phyloP scores from a whole-genome alignment of 2,113 vertebrate species.

The Grus americana region DNA sequence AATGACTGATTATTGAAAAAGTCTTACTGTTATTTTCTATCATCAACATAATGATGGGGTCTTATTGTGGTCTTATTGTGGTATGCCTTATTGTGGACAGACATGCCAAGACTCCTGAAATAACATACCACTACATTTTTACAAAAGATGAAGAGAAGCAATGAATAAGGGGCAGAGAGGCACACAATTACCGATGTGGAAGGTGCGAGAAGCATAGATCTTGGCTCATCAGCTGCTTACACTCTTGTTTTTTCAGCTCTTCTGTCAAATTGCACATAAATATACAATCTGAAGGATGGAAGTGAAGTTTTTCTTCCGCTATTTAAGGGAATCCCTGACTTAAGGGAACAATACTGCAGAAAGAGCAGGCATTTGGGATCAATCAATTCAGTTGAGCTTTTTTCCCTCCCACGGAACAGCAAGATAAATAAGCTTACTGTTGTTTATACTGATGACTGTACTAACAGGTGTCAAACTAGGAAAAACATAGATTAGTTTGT shows the following conservation, averaged over 20 bases:
- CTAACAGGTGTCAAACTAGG: neutral
- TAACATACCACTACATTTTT: neutral
- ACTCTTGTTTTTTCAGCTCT: neutral
- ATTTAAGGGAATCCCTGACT: neutral
- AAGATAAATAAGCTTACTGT: neutral
- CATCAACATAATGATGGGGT: constrained; percentile 36
- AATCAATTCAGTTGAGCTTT: neutral
- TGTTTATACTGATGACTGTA: neutral
- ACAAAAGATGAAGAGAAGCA: constrained; percentile 16
- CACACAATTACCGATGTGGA: neutral
- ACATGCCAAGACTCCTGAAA: constrained; percentile 6
- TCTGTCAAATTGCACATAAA: neutral
- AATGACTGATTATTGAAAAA: neutral
- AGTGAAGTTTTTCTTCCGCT: neutral
- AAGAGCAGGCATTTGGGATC: neutral
- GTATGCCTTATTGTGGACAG: neutral
- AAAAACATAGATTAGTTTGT: neutral
- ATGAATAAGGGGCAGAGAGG: neutral
- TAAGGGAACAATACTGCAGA: neutral
- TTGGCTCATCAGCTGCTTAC: neutral
- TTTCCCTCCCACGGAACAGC: neutral
- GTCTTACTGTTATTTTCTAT: constrained; percentile 38
- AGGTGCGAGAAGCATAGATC: neutral
- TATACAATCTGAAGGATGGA: neutral
- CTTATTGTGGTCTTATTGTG: constrained; percentile 28